Evolutionary conservation across 30 jellyfish, hydroid and myxozoan genomes (phyloP).

Genomic region (Catostylus mosaicus): DNA sequence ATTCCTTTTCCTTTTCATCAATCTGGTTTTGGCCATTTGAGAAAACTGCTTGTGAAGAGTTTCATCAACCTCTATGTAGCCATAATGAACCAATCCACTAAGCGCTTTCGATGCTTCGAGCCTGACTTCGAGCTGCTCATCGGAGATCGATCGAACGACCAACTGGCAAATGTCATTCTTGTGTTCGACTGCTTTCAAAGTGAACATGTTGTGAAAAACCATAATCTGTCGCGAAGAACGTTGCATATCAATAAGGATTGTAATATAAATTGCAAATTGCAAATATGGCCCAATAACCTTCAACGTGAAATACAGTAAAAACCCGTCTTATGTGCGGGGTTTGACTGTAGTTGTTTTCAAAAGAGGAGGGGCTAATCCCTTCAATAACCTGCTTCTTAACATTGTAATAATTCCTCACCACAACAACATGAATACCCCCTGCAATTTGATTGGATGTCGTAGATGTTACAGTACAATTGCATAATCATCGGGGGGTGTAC

Average conservation of each 20-base stretch:
- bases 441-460: no score
- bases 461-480: no score
- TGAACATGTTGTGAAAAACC: slow-evolving; percentile 89
- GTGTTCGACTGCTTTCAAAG: slow-evolving; percentile 61
- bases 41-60: slow-evolving; percentile 61
- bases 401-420: no score
- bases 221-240: slow-evolving; percentile 43
- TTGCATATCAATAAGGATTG: neutral
- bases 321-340: no score
- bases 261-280: neutral
- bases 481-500: no score
- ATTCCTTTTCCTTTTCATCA: slow-evolving; percentile 72
- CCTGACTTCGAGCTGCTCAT: slow-evolving; percentile 94
- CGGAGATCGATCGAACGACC: slow-evolving; percentile 68
- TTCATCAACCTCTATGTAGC: slow-evolving; percentile 81
- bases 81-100: slow-evolving; percentile 96
- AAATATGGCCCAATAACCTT: no score
- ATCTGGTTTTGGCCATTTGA: slow-evolving; percentile 84
- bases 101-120: slow-evolving; percentile 85
- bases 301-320: no score
- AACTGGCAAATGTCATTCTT: slow-evolving; percentile 63
- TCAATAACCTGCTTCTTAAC: no score
- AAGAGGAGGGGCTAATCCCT: no score
- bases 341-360: no score
- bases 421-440: no score